Conservation (phyloP, 2,797 vertebrate species). For the Takifugu ocellatus region DNA sequence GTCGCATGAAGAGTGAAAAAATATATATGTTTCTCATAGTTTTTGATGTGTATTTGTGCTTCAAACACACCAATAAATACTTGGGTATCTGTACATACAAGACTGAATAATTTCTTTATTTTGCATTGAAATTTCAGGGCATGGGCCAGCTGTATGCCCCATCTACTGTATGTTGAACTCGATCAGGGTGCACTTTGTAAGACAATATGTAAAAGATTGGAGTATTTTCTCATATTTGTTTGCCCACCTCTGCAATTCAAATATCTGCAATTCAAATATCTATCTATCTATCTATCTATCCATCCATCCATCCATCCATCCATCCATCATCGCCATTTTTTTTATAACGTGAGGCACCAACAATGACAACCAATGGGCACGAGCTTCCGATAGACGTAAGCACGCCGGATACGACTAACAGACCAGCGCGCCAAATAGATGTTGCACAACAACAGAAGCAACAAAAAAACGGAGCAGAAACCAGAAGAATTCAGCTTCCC, state of each 20-base stretch:
- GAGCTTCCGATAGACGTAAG: constrained; percentile 24
- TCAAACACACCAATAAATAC: constrained; percentile 74
- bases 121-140: too few species aligned
- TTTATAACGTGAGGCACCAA: not conserved
- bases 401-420: constrained; percentile 31
- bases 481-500: too few species aligned
- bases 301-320: too few species aligned
- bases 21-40: constrained; percentile 66
- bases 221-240: too few species aligned
- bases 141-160: too few species aligned
- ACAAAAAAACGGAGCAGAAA: not conserved
- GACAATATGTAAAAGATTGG: too few species aligned
- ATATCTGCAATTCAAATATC: too few species aligned
- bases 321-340: not conserved
- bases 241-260: too few species aligned
- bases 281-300: too few species aligned
- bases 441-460: too few species aligned
- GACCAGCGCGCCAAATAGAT: constrained; percentile 60
- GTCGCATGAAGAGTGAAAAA: constrained; percentile 77
- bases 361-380: constrained; percentile 32
- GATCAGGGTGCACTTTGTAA: too few species aligned
- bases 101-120: constrained; percentile 21
- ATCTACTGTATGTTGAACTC: too few species aligned
- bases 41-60: constrained; percentile 75
- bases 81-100: constrained; percentile 42